Conservation (phyloP, 2,888 invertebrate species). For the Tinea semifulvella region DNA sequence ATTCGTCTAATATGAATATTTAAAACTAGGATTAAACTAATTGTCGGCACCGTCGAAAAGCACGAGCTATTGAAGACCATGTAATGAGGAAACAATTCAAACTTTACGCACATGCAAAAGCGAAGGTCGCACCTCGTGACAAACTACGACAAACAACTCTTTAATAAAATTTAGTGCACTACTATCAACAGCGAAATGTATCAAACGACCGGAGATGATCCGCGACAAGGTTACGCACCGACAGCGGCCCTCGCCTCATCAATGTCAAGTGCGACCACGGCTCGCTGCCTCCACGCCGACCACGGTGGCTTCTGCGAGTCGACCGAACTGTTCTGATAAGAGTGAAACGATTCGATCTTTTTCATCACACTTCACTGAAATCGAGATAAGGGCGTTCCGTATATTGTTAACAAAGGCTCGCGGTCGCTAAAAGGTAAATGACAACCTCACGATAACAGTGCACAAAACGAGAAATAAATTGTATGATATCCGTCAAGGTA, state of each 20-base stretch:
- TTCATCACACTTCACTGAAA: conserved; percentile 11
- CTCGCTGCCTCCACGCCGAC: conserved; percentile 1
- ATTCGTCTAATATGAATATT: conserved; percentile 42
- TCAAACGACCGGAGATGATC: conserved; percentile 7
- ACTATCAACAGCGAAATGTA: conserved; percentile 9
- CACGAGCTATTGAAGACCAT: conserved; percentile 33
- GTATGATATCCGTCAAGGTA: conserved; percentile 6
- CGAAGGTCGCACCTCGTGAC: conserved; percentile 5
- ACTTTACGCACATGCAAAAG: conserved; percentile 5
- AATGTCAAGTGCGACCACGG: conserved; percentile 12
- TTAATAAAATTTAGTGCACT: conserved; percentile 2
- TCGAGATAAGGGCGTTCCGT: not conserved
- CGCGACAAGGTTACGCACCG: conserved; percentile 8
- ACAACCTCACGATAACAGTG: not conserved
- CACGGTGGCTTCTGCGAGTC: not conserved
- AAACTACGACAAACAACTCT: not conserved
- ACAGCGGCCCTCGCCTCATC: conserved; percentile 9
- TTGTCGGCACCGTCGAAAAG: conserved; percentile 19
- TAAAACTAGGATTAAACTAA: conserved; percentile 34
- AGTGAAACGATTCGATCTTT: not conserved
- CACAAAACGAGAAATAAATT: not conserved
- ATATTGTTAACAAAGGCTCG: conserved; percentile 1
- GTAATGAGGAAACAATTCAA: conserved; percentile 13
- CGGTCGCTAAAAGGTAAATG: not conserved
- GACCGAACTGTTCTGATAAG: conserved; percentile 5